Conservation (phyloP, 1,140 invertebrate genomes). For the Mycetomoellerius zeteki region DNA sequence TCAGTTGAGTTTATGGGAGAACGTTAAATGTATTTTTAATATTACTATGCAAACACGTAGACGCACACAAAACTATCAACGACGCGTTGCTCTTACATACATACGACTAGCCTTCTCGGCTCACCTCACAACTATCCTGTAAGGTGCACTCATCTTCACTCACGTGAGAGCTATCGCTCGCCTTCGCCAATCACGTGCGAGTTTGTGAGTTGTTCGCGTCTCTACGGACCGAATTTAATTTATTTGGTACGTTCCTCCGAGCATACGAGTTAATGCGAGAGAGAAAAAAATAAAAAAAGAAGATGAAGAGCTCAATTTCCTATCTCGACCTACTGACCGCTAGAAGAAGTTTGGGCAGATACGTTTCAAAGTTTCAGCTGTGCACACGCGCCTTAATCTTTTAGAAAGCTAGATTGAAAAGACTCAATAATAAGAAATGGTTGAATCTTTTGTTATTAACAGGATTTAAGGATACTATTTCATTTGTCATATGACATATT, state of each 20-base stretch:
- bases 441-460: not conserved
- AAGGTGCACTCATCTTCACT: slow-evolving; percentile 28
- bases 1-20: not conserved
- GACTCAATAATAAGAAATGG: not conserved
- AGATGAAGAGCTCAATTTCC: slow-evolving; percentile 25
- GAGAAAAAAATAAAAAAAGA: not conserved
- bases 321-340: slow-evolving; percentile 43
- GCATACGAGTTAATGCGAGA: not conserved
- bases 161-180: slow-evolving; percentile 59
- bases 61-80: slow-evolving; percentile 3
- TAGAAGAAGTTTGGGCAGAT: not conserved
- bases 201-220: slow-evolving; percentile 19
- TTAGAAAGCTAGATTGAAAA: not conserved
- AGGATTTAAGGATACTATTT: not conserved
- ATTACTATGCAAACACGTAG: not conserved
- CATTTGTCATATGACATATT: not conserved
- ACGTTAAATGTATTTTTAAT: slow-evolving; percentile 20
- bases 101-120: slow-evolving; percentile 22
- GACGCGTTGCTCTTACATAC: slow-evolving; percentile 60
- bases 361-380: not conserved
- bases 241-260: slow-evolving; percentile 31
- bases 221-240: slow-evolving; percentile 45
- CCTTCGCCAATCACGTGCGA: slow-evolving; percentile 58
- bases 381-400: not conserved
- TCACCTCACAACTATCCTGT: slow-evolving; percentile 31